A percentile compares a stretch with the other conserved stretches of the same genome.
Conservation (phyloP, 1,140 invertebrate species). For the Lutraria rhynchaena region DNA sequence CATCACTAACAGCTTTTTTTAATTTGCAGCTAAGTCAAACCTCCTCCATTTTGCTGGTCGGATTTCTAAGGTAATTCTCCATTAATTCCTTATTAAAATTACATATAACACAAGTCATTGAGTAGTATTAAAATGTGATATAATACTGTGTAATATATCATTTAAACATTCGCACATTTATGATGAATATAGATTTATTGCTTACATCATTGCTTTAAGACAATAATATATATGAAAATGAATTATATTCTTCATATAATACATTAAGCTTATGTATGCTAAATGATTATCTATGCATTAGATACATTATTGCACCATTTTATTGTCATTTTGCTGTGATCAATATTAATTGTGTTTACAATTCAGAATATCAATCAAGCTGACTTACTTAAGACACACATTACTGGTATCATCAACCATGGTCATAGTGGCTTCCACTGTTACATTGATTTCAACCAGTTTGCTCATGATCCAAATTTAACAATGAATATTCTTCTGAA, state of each 20-base stretch:
- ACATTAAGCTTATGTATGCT: neutral
- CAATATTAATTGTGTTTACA: neutral
- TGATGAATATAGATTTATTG: neutral
- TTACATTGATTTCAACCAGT: neutral
- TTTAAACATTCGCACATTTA: neutral
- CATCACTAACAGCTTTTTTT: neutral
- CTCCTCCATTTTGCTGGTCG: slow-evolving; percentile 1
- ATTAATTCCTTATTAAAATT: neutral
- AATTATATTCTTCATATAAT: neutral
- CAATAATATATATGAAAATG: neutral
- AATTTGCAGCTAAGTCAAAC: slow-evolving; percentile 11
- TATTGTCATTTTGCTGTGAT: neutral
- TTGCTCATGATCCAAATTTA: slow-evolving; percentile 13
- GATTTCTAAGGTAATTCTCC: neutral
- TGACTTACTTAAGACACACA: slow-evolving; percentile 16
- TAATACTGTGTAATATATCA: too few species aligned
- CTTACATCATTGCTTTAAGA: neutral
- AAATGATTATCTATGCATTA: neutral
- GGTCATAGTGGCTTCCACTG: slow-evolving; percentile 7
- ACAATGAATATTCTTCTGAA: slow-evolving; percentile 26
- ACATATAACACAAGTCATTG: too few species aligned
- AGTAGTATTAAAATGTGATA: too few species aligned
- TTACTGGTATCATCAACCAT: slow-evolving; percentile 19
- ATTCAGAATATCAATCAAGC: slow-evolving; percentile 13
- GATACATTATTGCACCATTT: neutral